Base-by-base conservation (phyloP, 2,113 vertebrate genomes). In the Erinaceus europaeus region DNA sequence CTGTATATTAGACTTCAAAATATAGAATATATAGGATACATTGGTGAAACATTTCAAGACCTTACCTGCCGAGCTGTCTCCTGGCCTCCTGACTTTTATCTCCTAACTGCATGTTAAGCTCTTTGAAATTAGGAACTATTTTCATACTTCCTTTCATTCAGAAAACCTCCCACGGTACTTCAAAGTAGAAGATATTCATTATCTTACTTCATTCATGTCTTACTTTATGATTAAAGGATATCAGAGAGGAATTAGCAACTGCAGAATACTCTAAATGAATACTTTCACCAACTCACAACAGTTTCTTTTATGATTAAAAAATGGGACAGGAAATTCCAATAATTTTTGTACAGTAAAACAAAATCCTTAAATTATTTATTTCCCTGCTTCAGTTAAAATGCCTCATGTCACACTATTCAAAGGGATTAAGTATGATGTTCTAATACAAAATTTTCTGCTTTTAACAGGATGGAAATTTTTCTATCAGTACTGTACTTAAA, bases 391-490 rank as follows among this genome's bases (percentile, higher is more conserved):
- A n/a, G 14, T 64, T 52, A 76, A 86, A 84, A 73, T 80, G 20
- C 36, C 79, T 32, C 78, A 8, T 68, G 72, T 86, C n/a, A 53
- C 15, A 42, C 14, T 50, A n/a, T 83, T 53, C 36, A 68, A 29
- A 38, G 64, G 55, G 75, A 9, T 67, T 2, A 0, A 32, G 34
- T 67, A 9, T 32, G 13, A 38, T 73, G 55, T 23, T 44, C 77
- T 95, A 84, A 94, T 65, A 68, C 55, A 84, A 38, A 62, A 12
- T 55, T 78, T 94, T 84, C 94, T 94, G 17, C 86, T 4, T 89
- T 94, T 86, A n/a, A 91, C 94, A 99, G 99, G 97, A 98, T 29
- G 99, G 99, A 34, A 98, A 98, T 95, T 99, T 99, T 96, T 97
- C 84, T 88, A 0, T 11, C 87, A 80, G 0, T 32, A 62, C 72